Evolutionary conservation across 2,113 vertebrate genomes (phyloP).

Genomic region (Ageneiosus marmoratus): DNA sequence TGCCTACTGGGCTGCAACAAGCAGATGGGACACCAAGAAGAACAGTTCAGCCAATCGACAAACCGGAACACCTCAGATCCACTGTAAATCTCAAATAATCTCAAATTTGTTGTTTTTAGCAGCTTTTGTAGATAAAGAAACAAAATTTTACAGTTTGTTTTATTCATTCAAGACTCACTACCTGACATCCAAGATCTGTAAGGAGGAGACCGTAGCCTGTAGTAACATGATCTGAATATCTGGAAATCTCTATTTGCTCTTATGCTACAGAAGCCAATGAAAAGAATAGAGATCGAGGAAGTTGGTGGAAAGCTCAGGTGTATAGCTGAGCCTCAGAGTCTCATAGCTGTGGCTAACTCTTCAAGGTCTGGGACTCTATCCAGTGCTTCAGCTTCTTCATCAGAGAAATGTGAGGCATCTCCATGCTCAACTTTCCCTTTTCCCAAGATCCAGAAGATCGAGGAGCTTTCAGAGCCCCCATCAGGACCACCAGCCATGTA

Average conservation of each 20-base stretch:
- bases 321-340: not conserved
- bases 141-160: not conserved
- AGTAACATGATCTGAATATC: not conserved
- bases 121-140: not conserved
- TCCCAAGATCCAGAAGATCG: conserved; percentile 90
- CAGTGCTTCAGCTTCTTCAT: not conserved
- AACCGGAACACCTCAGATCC: conserved; percentile 76
- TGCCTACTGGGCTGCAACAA: conserved; percentile 62
- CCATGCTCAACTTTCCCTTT: conserved; percentile 69
- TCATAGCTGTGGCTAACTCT: not conserved
- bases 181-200: not conserved
- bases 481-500: conserved; percentile 64
- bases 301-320: conserved; percentile 69
- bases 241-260: not conserved
- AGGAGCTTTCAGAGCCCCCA: conserved; percentile 72
- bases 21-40: conserved; percentile 71
- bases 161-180: not conserved
- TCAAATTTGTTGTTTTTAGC: not conserved
- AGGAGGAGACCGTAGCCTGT: not conserved
- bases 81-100: conserved; percentile 74
- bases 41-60: conserved; percentile 75
- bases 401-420: conserved; percentile 43
- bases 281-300: conserved; percentile 85
- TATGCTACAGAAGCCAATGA: conserved; percentile 82
- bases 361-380: not conserved